A percentile compares a stretch with the other conserved stretches of the same genome.
Conservation (phyloP, 30 jellyfish, hydroid and myxozoan species). For the Aurelia sp. region DNA sequence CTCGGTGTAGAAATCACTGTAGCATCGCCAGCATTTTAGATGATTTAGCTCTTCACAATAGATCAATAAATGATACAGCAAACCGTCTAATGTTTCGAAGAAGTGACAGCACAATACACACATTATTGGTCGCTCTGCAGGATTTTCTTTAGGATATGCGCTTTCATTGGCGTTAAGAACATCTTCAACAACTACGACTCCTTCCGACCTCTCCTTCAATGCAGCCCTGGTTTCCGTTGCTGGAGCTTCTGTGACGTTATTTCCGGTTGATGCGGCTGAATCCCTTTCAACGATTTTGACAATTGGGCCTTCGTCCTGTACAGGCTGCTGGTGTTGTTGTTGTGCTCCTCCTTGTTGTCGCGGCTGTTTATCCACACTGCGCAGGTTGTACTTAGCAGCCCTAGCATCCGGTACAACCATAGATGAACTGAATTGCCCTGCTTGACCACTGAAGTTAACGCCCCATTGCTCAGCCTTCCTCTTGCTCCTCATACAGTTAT, state of each 20-base stretch:
- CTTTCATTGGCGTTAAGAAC: too few relatives aligned
- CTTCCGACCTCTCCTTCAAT: not conserved
- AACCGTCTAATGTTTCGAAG: slow-evolving; percentile 13
- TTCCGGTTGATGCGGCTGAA: not conserved
- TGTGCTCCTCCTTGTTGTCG: not conserved
- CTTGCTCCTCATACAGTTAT: slow-evolving; percentile 10
- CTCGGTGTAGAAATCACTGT: not conserved
- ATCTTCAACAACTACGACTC: not conserved
- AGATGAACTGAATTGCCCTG: too few relatives aligned
- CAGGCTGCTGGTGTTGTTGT: too few relatives aligned
- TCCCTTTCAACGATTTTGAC: not conserved
- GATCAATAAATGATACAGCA: slow-evolving; percentile 28
- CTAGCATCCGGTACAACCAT: not conserved
- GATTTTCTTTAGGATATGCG: not conserved
- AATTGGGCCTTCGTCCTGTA: too few relatives aligned
- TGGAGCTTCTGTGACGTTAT: not conserved
- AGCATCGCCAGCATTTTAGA: slow-evolving; percentile 42
- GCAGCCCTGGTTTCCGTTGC: not conserved
- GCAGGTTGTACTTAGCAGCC: not conserved
- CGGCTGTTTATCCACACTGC: not conserved
- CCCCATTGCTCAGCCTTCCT: not conserved
- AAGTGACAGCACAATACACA: slow-evolving; percentile 24
- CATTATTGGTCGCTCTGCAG: slow-evolving; percentile 1
- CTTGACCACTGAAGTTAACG: not conserved
- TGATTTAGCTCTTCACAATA: slow-evolving; percentile 3